Conservation (phyloP, 1,140 invertebrate genomes). For the Plodia interpunctella region DNA sequence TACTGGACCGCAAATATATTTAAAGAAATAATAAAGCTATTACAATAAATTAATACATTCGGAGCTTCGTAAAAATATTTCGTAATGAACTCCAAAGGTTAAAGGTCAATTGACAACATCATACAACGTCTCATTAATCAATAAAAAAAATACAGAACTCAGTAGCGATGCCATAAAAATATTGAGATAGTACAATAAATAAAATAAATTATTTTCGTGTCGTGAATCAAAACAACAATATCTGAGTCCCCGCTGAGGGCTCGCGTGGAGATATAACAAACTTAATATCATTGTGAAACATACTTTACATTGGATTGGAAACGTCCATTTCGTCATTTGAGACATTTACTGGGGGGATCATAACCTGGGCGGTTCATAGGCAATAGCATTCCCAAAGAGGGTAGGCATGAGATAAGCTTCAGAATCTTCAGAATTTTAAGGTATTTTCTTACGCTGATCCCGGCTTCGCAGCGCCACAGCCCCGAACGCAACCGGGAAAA, state of each 20-base stretch:
- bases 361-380: too few species aligned
- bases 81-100: not conserved
- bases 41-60: not conserved
- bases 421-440: too few species aligned
- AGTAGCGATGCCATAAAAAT: not conserved
- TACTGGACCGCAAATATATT: too few species aligned
- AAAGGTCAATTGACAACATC: conserved; percentile 1
- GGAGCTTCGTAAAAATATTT: not conserved
- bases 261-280: not conserved
- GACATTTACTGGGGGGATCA: too few species aligned
- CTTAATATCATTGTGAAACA: not conserved
- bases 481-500: too few species aligned
- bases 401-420: too few species aligned
- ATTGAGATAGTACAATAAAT: not conserved
- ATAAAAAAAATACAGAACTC: not conserved
- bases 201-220: not conserved
- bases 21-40: too few species aligned
- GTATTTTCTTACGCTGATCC: too few species aligned
- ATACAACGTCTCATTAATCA: not conserved
- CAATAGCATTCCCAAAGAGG: too few species aligned
- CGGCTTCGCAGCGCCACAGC: too few species aligned
- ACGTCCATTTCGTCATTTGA: not conserved
- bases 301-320: not conserved
- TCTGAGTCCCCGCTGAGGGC: not conserved
- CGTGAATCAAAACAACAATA: not conserved